A percentile compares a stretch with the other conserved stretches of the same genome.
Evolutionary conservation across 2,113 vertebrate species (phyloP).

Genomic region (Psephotus haematonotus): DNA sequence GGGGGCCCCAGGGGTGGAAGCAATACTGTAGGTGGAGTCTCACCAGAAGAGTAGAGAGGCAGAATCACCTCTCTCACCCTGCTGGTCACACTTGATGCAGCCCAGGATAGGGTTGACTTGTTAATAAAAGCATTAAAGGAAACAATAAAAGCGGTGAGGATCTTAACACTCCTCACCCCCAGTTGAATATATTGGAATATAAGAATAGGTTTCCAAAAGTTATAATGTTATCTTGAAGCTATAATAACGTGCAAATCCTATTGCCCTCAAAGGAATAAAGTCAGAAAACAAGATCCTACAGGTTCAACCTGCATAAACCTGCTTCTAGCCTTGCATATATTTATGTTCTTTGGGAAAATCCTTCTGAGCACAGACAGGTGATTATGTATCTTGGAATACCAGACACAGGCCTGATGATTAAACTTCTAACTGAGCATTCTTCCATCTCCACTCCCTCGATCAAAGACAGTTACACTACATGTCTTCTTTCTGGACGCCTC

Average conservation of each 20-base stretch:
- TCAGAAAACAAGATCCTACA: neutral
- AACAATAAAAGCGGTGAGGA: neutral
- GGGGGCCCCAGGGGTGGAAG: neutral
- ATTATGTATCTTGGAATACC: neutral
- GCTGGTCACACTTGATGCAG: neutral
- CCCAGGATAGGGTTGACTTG: neutral
- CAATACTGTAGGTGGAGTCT: neutral
- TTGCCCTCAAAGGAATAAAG: neutral
- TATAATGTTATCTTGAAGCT: neutral
- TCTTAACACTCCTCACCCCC: accelerated
- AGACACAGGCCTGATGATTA: neutral
- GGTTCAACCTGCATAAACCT: neutral
- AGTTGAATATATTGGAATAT: neutral
- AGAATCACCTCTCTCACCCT: neutral
- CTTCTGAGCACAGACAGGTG: neutral
- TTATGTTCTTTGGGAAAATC: conserved; percentile 8
- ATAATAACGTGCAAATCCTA: neutral
- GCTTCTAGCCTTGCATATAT: neutral
- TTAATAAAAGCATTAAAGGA: neutral
- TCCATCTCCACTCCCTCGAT: accelerated
- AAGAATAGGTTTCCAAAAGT: neutral
- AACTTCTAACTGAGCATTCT: neutral
- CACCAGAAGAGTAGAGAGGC: neutral
- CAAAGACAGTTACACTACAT: neutral
- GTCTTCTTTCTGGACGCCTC: neutral